A percentile compares a stretch with the other conserved stretches of the same genome.
Evolutionary conservation across 2,888 invertebrate species (phyloP).

Genomic region (Pachydiplax longipennis): DNA sequence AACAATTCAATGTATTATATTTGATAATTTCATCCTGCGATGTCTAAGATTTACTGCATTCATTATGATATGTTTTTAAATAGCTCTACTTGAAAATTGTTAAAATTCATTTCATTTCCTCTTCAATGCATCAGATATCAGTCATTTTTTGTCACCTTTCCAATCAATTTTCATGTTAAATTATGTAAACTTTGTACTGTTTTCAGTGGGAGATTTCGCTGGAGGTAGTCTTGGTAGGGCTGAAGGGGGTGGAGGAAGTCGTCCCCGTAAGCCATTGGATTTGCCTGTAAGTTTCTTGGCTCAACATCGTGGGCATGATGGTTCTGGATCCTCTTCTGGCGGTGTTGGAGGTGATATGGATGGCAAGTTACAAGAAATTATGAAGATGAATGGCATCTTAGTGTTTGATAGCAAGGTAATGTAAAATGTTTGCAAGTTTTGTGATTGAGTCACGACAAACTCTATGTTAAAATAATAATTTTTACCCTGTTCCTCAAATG

Average conservation of each 20-base stretch:
- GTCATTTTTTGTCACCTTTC: too few species aligned
- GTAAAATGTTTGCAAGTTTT: neutral
- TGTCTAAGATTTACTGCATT: too few species aligned
- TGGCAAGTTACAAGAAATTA: conserved; percentile 87
- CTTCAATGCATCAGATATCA: too few species aligned
- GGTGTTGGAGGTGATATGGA: conserved; percentile 68
- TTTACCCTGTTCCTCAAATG: neutral
- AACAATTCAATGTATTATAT: too few species aligned
- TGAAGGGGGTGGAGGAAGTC: conserved; percentile 63
- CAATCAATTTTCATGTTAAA: too few species aligned
- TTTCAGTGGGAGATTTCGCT: conserved; percentile 57
- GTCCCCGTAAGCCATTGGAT: conserved; percentile 62
- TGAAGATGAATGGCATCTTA: conserved; percentile 90
- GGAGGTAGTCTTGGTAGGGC: conserved; percentile 53
- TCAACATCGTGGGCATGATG: conserved; percentile 62
- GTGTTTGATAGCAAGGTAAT: conserved; percentile 75
- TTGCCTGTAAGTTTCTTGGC: conserved; percentile 64
- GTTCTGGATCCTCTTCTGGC: neutral
- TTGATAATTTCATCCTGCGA: too few species aligned
- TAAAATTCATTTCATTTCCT: too few species aligned
- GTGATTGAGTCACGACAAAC: neutral
- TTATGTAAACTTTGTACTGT: neutral
- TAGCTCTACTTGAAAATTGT: too few species aligned
- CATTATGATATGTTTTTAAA: too few species aligned
- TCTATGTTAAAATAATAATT: conserved; percentile 3